These are phyloP conservation scores for Brachionus asplanchnoidis DNA, from an alignment of 1,140 invertebrate species.

Conservation along the genomic window DNA sequence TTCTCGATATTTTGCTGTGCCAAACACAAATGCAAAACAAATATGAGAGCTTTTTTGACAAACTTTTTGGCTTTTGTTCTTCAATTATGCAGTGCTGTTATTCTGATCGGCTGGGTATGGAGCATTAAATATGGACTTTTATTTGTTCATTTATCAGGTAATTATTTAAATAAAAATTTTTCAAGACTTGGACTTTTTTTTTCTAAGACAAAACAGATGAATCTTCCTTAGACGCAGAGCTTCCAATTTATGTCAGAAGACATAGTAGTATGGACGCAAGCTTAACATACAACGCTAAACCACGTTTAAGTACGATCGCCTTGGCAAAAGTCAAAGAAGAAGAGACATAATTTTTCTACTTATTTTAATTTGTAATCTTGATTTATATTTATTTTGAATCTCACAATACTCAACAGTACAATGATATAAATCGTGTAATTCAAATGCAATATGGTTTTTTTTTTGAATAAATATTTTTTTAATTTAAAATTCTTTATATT, in stretches of 20 bases:
- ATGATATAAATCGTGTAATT: background rate
- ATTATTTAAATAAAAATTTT: background rate
- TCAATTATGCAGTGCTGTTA: constrained; percentile 6
- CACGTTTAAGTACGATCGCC: background rate
- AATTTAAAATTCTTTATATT: background rate
- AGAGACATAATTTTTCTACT: background rate
- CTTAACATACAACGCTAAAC: constrained; percentile 7
- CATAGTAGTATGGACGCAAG: constrained; percentile 37
- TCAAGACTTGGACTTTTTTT: background rate
- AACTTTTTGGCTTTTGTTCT: constrained; percentile 19
- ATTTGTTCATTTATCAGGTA: constrained; percentile 39
- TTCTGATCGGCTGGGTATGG: constrained; percentile 38
- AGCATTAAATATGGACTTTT: constrained; percentile 27
- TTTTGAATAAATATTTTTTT: background rate
- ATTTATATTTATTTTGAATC: background rate
- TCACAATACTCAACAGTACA: background rate
- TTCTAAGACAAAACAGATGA: constrained; percentile 5
- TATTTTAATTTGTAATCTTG: background rate
- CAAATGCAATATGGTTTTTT: background rate
- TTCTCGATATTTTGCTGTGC: constrained; percentile 35
- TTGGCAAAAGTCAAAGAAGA: constrained; percentile 33
- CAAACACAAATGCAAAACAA: constrained; percentile 12
- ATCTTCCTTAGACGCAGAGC: background rate
- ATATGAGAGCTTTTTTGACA: constrained; percentile 1
- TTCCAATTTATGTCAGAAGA: constrained; percentile 40